Evolutionary conservation across 2,113 vertebrate species (phyloP), one percentile per base, ranked within the genome.

Genomic region (Aspiorhynchus laticeps): DNA sequence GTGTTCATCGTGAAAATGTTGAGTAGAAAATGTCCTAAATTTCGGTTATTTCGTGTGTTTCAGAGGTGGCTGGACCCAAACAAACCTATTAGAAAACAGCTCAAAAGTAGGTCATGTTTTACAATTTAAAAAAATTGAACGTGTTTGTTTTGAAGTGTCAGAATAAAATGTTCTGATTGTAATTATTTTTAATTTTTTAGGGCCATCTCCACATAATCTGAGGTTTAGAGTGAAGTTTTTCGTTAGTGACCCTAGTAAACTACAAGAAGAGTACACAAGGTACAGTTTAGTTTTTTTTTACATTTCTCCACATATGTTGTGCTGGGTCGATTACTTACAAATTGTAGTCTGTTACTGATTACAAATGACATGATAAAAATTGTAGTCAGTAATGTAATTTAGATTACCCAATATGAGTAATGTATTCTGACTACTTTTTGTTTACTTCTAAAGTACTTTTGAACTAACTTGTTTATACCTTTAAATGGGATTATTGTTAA

Each of bases 201-300:
- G 97, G 96, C 96, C 97, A 86, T 97, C 98, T 61, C 97, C 97
- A 85, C 96, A 99, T 91, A 97, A 92, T 92, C 93, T 99, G 93
- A 99, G 96, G 89, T 99, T 99, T 92, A 96, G 98, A 95, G 98
- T 99, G 91, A 99, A 99, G 94, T 99, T 99, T 94, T 99, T 99
- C 94, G 97, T 99, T 91, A 95, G 96, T 83, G 98, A 99, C 88
- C 97, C 97, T 79, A 94, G 95, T 91, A 99, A 99, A 92, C 97
- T 99, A 89, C 98, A 99, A 93, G 98, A 99, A 94, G 98, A 99
- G 92, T 99, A 99, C 92, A 99, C 98, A 90, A 96, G 98, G 98
- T 99, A 67, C n/a, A 17, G 48, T 75, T 19, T 19, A 10, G 8
- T 1, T 38, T 38, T 38, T 7, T 38, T 38, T 38, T 38, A 33